Conservation (phyloP, 2,888 invertebrate genomes). For the Drosophila sordidula region DNA sequence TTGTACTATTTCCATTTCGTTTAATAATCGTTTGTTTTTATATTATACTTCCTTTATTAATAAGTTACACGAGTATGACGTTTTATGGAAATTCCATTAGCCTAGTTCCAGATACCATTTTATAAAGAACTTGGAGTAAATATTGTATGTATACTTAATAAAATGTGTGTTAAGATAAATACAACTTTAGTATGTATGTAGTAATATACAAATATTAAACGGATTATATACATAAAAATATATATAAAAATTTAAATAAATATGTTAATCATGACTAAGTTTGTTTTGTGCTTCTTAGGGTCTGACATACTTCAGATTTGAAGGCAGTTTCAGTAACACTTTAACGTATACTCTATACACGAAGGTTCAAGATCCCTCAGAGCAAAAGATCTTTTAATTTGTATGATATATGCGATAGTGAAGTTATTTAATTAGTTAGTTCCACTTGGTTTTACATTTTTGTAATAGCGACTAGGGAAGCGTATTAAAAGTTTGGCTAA, state of each 20-base stretch:
- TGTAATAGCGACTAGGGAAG: too few relatives aligned
- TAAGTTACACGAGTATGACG: conserved; percentile 5
- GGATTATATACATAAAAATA: not conserved
- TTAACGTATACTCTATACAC: not conserved
- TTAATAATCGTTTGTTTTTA: not conserved
- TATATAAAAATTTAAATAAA: not conserved
- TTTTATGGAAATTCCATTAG: conserved; percentile 5
- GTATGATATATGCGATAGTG: not conserved
- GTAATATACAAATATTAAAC: not conserved
- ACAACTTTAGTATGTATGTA: not conserved
- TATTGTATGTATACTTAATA: not conserved
- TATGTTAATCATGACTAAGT: not conserved
- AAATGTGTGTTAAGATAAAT: not conserved
- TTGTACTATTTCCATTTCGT: not conserved
- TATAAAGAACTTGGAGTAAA: not conserved
- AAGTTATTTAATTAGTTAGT: too few relatives aligned
- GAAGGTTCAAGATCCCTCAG: too few relatives aligned
- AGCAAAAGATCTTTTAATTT: not conserved
- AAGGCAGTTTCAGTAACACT: not conserved
- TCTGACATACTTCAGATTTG: not conserved
- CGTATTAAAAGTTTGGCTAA: not conserved
- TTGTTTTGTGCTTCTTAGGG: not conserved
- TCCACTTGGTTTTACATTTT: too few relatives aligned
- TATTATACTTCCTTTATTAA: conserved; percentile 4
- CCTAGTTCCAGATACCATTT: not conserved